Evolutionary conservation across 1,140 invertebrate species (phyloP).

Genomic region (Formica selysi): DNA sequence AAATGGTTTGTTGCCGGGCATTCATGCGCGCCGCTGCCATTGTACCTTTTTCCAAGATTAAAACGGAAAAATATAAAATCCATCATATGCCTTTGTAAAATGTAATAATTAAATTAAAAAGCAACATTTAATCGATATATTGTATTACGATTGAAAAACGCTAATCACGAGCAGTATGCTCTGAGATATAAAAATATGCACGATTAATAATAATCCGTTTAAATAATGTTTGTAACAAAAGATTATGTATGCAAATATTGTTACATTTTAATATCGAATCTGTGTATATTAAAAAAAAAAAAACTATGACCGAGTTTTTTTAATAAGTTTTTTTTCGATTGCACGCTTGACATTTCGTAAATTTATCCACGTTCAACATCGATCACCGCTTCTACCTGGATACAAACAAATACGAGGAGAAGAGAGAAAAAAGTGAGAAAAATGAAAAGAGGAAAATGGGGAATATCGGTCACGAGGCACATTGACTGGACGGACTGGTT

Average conservation of each 20-base stretch:
- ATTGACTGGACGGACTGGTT: constrained; percentile 68
- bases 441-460: constrained; percentile 41
- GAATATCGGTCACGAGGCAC: constrained; percentile 58
- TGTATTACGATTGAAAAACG: background rate
- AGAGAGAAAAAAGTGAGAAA: background rate
- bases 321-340: background rate
- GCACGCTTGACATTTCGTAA: constrained; percentile 15
- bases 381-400: background rate
- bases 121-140: constrained; percentile 18
- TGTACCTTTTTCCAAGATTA: background rate
- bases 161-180: background rate
- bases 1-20: constrained; percentile 18
- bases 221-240: background rate
- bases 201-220: background rate
- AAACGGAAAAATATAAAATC: background rate
- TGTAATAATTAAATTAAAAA: background rate
- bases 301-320: background rate
- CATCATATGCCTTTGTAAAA: background rate
- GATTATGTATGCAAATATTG: background rate
- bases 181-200: background rate
- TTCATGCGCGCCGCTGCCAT: background rate
- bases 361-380: constrained; percentile 30
- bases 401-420: constrained; percentile 27
- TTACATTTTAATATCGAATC: background rate
- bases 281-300: background rate